Base-by-base conservation (phyloP, 2,888 invertebrate genomes). In the Micoletzkya japonica region DNA sequence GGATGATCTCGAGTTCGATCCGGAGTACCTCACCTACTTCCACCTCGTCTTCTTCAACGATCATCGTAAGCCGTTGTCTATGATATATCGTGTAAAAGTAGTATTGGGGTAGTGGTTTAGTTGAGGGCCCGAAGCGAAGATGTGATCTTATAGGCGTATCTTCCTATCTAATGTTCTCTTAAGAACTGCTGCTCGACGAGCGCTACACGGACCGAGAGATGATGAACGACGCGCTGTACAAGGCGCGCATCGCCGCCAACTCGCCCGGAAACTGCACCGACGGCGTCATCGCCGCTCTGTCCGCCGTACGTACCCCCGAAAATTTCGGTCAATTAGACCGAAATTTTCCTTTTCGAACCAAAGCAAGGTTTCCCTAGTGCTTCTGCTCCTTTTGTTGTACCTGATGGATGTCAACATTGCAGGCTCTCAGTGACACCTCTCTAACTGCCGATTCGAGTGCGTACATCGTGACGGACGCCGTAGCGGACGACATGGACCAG, bases 251-350 rank as follows among this genome's bases (percentile, higher is more conserved):
- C 34, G 17, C 63, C 1, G 2, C 70, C 1, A 70, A 72, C 39
- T 36, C 70, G 24, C 73, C 72, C 32, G 76, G 77, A 39, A 73
- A 70, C 17, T 80, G 79, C 54, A 72, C 73, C 10, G 79, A 80
- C 34, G 44, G 66, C 49, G 74, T 74, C 2, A 74, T 80, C 63
- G 74, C 73, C 17, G 67, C 77, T 34, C 67, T 77, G 17, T 26
- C 50, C n/a, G 39, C 68, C 14, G 68, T 68, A 3, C 17, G 66
- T 39, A 10, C 7, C 17, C 10, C 10, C 10, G 39, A 39, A n/a
- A n/a, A n/a, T n/a, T n/a, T n/a, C n/a, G n/a, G n/a, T n/a, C n/a
- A n/a, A n/a, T n/a, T n/a, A n/a, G n/a, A n/a, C n/a, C n/a, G n/a
- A n/a, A n/a, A n/a, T n/a, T n/a, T n/a, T n/a, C n/a, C n/a, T n/a